phyloP scores from a whole-genome alignment of 2,888 invertebrate species.

The Troides oblongomaculatus region DNA sequence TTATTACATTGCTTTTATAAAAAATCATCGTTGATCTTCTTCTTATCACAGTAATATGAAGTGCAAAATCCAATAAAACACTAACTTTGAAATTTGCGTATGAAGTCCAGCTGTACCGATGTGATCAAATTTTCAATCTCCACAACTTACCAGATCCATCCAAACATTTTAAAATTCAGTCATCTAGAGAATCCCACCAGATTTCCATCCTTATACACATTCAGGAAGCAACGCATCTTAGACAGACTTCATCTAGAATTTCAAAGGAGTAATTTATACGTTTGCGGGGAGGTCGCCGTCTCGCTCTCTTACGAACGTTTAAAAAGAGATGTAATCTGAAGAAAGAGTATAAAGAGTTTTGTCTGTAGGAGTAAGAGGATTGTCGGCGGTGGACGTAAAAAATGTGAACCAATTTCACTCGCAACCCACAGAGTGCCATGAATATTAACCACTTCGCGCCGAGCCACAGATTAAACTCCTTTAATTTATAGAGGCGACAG shows the following conservation, averaged over 20 bases:
- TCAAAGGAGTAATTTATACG: constrained; percentile 10
- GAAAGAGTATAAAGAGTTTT: constrained; percentile 54
- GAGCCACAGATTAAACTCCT: constrained; percentile 44
- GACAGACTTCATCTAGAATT: constrained; percentile 11
- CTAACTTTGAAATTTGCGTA: too few relatives aligned
- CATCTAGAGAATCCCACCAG: background rate
- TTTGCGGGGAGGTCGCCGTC: constrained; percentile 23
- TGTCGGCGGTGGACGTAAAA: constrained; percentile 61
- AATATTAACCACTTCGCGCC: constrained; percentile 73
- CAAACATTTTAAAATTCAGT: constrained; percentile 5
- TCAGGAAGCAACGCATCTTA: background rate
- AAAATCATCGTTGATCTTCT: background rate
- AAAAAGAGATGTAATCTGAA: constrained; percentile 53
- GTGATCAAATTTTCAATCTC: too few relatives aligned
- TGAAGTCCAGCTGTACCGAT: too few relatives aligned
- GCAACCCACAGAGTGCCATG: constrained; percentile 70
- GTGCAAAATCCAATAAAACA: too few relatives aligned
- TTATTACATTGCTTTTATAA: background rate
- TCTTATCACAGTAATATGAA: background rate
- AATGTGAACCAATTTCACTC: constrained; percentile 74
- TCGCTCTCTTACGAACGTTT: constrained; percentile 29
- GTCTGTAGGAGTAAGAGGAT: constrained; percentile 41
- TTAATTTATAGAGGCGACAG: constrained; percentile 12
- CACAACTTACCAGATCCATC: background rate
- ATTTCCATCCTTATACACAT: background rate